Conservation (phyloP, 2,888 invertebrate species). For the Limnephilus lunatus region DNA sequence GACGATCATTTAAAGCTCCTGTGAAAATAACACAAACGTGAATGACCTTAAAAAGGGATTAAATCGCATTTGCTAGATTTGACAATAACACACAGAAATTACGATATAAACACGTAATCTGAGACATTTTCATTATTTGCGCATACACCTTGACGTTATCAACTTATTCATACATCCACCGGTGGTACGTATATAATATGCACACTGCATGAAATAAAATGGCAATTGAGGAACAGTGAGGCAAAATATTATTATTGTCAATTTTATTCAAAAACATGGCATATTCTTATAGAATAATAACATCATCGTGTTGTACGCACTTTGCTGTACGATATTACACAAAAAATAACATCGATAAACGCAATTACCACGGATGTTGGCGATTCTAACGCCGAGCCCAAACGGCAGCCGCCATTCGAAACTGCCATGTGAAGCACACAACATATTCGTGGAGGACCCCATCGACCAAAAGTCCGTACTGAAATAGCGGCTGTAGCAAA, state of each 20-base stretch:
- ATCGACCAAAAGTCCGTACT: conserved; percentile 66
- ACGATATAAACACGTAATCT: background rate
- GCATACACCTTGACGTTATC: conserved; percentile 43
- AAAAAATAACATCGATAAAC: conserved; percentile 50
- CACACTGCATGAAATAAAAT: conserved; percentile 55
- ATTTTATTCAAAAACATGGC: conserved; percentile 42
- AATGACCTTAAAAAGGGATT: conserved; percentile 37
- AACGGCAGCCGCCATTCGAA: conserved; percentile 59
- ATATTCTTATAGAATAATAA: conserved; percentile 27
- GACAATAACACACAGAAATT: conserved; percentile 22
- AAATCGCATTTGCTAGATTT: conserved; percentile 19
- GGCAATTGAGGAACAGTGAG: conserved; percentile 53
- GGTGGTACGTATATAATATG: conserved; percentile 32
- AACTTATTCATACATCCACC: conserved; percentile 15
- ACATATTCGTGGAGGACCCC: conserved; percentile 63
- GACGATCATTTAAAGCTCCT: conserved; percentile 63
- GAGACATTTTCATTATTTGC: conserved; percentile 12
- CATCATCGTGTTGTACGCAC: conserved; percentile 13
- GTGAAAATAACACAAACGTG: conserved; percentile 51
- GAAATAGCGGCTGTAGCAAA: conserved; percentile 61
- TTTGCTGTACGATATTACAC: conserved; percentile 21
- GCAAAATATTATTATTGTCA: conserved; percentile 44
- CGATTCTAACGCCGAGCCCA: conserved; percentile 51
- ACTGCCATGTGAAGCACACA: conserved; percentile 63
- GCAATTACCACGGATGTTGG: conserved; percentile 53